Conservation (phyloP, 1,140 invertebrate species). For the Campoletis sonorensis region DNA sequence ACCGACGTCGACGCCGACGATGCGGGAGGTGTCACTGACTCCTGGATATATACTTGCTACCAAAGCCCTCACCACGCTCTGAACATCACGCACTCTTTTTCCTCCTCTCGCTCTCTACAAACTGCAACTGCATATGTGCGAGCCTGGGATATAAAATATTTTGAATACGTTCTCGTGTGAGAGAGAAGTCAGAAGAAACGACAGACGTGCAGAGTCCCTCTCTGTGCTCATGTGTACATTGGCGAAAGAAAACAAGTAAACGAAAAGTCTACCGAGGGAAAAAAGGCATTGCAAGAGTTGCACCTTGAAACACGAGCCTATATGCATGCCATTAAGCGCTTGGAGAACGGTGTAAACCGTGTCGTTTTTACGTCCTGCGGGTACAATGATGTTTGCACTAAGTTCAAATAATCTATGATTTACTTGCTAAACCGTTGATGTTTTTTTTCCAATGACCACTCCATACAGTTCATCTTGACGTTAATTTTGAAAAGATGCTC, state of each 20-base stretch:
- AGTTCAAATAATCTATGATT: no score
- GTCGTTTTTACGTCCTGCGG: no score
- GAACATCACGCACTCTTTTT: slow-evolving; percentile 43
- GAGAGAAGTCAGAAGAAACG: slow-evolving; percentile 9
- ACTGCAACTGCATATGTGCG: slow-evolving; percentile 31
- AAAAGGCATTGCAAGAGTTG: slow-evolving; percentile 18
- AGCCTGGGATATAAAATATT: slow-evolving; percentile 10
- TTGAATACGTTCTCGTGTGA: neutral
- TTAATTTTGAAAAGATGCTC: no score
- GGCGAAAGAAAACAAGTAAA: slow-evolving; percentile 9
- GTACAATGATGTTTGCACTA: no score
- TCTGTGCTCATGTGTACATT: neutral
- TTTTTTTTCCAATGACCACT: no score
- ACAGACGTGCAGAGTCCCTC: neutral
- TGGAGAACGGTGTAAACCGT: neutral
- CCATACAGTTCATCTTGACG: no score
- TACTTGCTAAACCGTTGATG: no score
- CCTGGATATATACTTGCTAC: slow-evolving; percentile 56
- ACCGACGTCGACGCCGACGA: slow-evolving; percentile 71
- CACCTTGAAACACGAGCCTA: slow-evolving; percentile 36
- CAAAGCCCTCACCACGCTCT: slow-evolving; percentile 22
- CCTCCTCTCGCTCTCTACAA: slow-evolving; percentile 7
- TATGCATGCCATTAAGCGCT: neutral
- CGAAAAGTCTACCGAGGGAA: neutral
- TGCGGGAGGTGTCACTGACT: slow-evolving; percentile 76